phyloP scores from a whole-genome alignment of 2,888 invertebrate genomes.

The Drosophila peninsularis region DNA sequence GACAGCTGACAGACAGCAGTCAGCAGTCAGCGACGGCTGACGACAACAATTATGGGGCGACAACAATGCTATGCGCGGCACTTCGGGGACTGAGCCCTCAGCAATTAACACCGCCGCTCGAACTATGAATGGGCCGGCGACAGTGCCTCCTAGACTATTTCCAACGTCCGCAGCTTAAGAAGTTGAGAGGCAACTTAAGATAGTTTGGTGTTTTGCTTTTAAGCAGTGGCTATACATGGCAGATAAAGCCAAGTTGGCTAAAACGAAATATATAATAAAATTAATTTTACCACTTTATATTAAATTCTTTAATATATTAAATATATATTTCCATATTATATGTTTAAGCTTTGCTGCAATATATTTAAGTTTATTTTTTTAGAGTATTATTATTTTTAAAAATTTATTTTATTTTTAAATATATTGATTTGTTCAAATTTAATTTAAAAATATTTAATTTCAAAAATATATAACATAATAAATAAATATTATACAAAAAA shows the following conservation, averaged over 20 bases:
- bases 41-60: conserved; percentile 78
- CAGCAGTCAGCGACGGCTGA: conserved; percentile 39
- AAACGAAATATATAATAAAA: too few species aligned
- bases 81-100: conserved; percentile 57
- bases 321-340: too few species aligned
- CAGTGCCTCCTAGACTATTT: conserved; percentile 39
- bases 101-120: conserved; percentile 65
- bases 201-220: background rate
- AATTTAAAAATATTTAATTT: too few species aligned
- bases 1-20: conserved; percentile 78
- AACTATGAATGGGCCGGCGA: conserved; percentile 66
- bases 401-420: too few species aligned
- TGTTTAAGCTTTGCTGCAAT: too few species aligned
- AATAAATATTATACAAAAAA: too few species aligned
- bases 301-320: too few species aligned
- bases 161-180: background rate
- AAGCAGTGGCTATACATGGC: background rate
- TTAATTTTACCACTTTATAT: too few species aligned
- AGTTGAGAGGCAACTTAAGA: background rate
- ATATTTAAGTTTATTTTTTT: too few species aligned
- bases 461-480: too few species aligned
- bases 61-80: conserved; percentile 78
- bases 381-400: too few species aligned
- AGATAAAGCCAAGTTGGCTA: background rate
- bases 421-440: too few species aligned